Evolutionary conservation across 2,113 vertebrate species (phyloP).

Genomic region (Poicephalus gulielmi): DNA sequence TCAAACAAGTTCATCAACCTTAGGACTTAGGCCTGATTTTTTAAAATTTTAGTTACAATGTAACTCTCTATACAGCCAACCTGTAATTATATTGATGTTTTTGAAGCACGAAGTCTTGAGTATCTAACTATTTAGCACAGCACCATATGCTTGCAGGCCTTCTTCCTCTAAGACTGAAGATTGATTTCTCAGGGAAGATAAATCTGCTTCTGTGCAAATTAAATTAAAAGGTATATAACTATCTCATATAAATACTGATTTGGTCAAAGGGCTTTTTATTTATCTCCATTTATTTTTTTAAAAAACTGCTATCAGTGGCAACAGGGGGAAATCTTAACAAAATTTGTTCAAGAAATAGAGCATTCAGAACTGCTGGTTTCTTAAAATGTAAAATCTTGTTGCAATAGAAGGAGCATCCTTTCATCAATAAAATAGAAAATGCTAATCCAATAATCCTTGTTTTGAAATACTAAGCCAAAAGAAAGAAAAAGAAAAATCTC

Average conservation of each 20-base stretch:
- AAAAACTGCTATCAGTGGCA: background rate
- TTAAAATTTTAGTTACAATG: accelerated
- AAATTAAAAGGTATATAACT: background rate
- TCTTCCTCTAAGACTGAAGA: background rate
- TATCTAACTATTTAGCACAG: background rate
- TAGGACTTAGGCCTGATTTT: background rate
- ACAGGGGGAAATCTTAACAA: background rate
- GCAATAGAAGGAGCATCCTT: background rate
- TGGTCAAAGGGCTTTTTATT: background rate
- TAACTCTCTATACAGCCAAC: background rate
- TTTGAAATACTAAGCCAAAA: background rate
- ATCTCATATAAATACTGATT: background rate
- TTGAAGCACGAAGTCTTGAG: background rate
- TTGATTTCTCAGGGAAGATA: background rate
- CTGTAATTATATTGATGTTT: background rate
- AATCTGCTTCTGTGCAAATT: background rate
- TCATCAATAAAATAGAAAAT: background rate
- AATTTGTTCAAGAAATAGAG: background rate
- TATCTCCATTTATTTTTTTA: background rate
- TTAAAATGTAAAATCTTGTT: background rate
- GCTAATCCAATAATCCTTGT: background rate
- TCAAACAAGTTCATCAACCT: background rate
- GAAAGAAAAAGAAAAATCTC: background rate
- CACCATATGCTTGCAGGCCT: background rate
- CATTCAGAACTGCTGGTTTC: background rate